Base-by-base conservation (phyloP, 2,113 vertebrate genomes). In the Euleptes europaea region DNA sequence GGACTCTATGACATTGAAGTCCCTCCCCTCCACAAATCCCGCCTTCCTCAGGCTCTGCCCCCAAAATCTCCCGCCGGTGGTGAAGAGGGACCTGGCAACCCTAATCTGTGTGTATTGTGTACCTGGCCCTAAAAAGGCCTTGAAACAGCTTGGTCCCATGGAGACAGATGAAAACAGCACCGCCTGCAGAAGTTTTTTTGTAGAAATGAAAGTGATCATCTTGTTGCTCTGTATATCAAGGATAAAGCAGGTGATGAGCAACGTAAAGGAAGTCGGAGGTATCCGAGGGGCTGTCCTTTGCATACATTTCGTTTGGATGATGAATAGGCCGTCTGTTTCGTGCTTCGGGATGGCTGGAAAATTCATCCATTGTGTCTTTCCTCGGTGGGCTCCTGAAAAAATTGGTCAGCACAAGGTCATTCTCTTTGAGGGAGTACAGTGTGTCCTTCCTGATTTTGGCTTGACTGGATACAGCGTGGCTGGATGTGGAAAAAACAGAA, bases 231-330 rank as follows among this genome's bases (percentile, higher is more conserved):
- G 76, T 81, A 83, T 82, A 83, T 1, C 0, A 0, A 67, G 49
- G 26, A 44, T 94, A 86, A 89, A 72, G 90, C 42, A 77, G 51
- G 84, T 71, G 35, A 90, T 28, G 19, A 89, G 65, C 65, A 88
- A n/a, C 33, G 10, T 82, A 71, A n/a, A 91, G 23, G n/a, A 85
- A 73, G n/a, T 74, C 85, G 28, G 69, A 77, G 17, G 40, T 67
- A 79, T 79, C 84, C 63, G 51, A 67, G 70, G 51, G n/a, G 83
- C 70, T 85, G 86, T 86, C 83, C 84, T 1, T 54, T 87, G 76
- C 91, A 92, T 88, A 82, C 44, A 84, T 85, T 85, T 84, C 89
- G 23, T 93, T 85, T 85, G 76, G 90, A 54, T 95, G 93, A 94
- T 90, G 80, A 94, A 95, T 92, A 89, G 84, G 80, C 75, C 81